Base-by-base conservation (phyloP, 2,888 invertebrate genomes). In the Tipula unca region DNA sequence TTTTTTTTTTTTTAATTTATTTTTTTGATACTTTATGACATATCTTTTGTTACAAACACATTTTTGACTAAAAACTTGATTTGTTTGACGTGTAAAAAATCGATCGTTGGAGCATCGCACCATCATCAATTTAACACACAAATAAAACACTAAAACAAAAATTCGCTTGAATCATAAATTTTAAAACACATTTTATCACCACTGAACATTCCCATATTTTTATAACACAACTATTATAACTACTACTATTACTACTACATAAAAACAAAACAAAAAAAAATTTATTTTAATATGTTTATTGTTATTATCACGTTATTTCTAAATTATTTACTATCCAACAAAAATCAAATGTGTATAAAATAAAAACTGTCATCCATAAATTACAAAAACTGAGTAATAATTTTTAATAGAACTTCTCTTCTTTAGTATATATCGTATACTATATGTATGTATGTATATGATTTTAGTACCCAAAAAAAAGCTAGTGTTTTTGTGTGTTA, bases 301-400 rank as follows among this genome's bases (percentile, higher is more conserved):
- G 69, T 69, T 69, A 69, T 69, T 69, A 69, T 69, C 69, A 69
- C 69, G 69, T 69, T 69, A 69, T 69, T 69, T 25, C 25, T 69
- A 69, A 69, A 69, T 25, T 69, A 69, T 69, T 69, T 69, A 69
- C 69, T 69, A 69, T 69, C 69, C 69, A 69, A 69, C 69, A 69
- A 25, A 69, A 69, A 69, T 69, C 69, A 69, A 69, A 69, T 69
- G 69, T 69, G 69, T 69, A 69, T 69, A 69, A 69, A 25, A 69
- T 69, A 69, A 69, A 69, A 69, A 69, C 20, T 69, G 69, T 69
- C 69, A 69, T 25, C 69, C 69, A 69, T 69, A 69, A 69, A 69
- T 69, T 69, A 20, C 69, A 69, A 69, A 69, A 69, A 25, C 69
- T 25, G 25, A 20, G 69, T 69, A 69, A 69, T 69, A 69, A 69